Evolutionary conservation across 2,888 invertebrate genomes (phyloP), one percentile per base, ranked within the genome.

Genomic region (Tribolium freemani): DNA sequence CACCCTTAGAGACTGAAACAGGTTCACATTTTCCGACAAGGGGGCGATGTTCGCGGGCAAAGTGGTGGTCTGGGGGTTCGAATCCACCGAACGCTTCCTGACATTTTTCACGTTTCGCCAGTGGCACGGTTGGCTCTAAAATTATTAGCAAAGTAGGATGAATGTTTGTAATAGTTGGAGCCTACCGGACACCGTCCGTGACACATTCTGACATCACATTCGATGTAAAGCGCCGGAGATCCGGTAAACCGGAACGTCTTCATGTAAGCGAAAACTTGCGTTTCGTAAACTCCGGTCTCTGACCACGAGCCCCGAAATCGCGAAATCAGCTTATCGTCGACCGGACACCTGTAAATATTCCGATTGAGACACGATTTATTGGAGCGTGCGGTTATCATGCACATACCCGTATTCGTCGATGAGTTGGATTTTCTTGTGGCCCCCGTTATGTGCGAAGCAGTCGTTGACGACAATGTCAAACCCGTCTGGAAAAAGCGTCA

Each of bases 381-480:
- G 53, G 69, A 60, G 45, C 38, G 16, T 48, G 38, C 38, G 38
- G 8, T 38, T 38, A 38, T 38, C 6, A 38, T 5, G 3, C 38
- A 64, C 44, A 87, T 88, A 93, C 93, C 97, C 97, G 84, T 92
- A 94, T 87, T 96, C 95, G 85, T 97, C 96, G 77, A 97, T 97
- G 48, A 97, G 90, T 83, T 96, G 96, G 80, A 97, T 96, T 81
- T 93, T 91, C 85, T 97, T 97, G 67, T 94, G 94, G 6, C 95
- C 97, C 51, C 97, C 97, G 86, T 97, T 97, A 85, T 97, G 97
- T 0, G 97, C 97, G 84, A 92, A 96, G 84, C 97, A 97, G 85
- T 97, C 96, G 84, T 96, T 97, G 20, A 97, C 96, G 31, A 96
- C 96, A 79, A 97, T 96, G 85, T 97, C 97, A 83, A 97, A 97